These are phyloP conservation scores for Jordanella pulchra DNA, from an alignment of 2,797 vertebrate genomes.

Conservation along the genomic window DNA sequence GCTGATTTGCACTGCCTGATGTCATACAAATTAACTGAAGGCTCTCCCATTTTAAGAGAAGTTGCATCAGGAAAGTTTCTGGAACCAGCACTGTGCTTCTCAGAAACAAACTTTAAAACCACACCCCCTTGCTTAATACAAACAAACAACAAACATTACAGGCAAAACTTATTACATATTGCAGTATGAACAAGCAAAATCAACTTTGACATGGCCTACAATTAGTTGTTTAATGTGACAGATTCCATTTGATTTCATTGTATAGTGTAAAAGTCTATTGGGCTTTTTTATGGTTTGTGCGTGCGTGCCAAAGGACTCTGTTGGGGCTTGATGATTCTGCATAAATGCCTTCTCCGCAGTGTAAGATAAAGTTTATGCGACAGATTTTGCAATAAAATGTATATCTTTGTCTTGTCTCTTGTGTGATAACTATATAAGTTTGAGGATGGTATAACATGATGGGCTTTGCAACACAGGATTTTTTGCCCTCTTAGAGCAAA, in stretches of 20 bases:
- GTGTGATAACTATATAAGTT: not conserved
- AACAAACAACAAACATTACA: not conserved
- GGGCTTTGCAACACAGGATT: not conserved
- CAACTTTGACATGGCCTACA: conserved; percentile 21
- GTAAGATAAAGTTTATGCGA: conserved; percentile 44
- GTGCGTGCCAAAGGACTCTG: not conserved
- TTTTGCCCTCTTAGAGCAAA: no score
- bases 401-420: not conserved
- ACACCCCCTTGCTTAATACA: not conserved
- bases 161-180: conserved; percentile 6
- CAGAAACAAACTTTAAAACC: conserved; percentile 3
- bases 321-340: not conserved
- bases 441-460: not conserved
- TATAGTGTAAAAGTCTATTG: conserved; percentile 28
- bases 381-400: conserved; percentile 34
- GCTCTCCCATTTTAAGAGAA: conserved; percentile 7
- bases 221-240: not conserved
- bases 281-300: conserved; percentile 16
- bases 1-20: conserved; percentile 65
- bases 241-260: conserved; percentile 11
- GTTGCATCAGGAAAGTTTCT: conserved; percentile 12
- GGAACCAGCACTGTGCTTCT: conserved; percentile 21
- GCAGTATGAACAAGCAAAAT: conserved; percentile 12
- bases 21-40: conserved; percentile 67
- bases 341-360: conserved; percentile 10